Conservation (phyloP, 1,140 invertebrate genomes). For the Sipha flava region DNA sequence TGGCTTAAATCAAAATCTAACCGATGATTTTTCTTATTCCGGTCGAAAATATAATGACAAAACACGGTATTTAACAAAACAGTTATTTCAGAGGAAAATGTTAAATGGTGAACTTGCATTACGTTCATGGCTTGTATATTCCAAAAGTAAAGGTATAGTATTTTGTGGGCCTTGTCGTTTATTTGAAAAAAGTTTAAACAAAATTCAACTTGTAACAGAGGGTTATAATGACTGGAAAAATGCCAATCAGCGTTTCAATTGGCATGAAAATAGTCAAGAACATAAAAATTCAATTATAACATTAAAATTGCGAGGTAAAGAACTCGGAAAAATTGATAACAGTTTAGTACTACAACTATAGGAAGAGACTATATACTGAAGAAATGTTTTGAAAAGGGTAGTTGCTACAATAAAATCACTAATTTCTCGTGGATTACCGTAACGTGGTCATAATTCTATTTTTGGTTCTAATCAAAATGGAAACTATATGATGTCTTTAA, state of each 20-base stretch:
- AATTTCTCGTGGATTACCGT: constrained; percentile 37
- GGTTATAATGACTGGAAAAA: constrained; percentile 41
- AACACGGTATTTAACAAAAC: constrained; percentile 35
- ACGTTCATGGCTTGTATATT: constrained; percentile 39
- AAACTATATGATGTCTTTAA: constrained; percentile 40
- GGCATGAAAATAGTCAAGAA: constrained; percentile 37
- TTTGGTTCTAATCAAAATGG: constrained; percentile 39
- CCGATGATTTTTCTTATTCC: constrained; percentile 7
- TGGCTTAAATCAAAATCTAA: not conserved
- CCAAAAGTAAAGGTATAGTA: constrained; percentile 36
- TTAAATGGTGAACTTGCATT: constrained; percentile 38
- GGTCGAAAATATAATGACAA: constrained; percentile 34
- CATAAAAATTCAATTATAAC: constrained; percentile 34
- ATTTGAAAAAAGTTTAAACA: constrained; percentile 35
- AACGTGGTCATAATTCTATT: constrained; percentile 39
- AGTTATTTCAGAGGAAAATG: constrained; percentile 37
- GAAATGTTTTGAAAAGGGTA: constrained; percentile 37
- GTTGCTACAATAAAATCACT: constrained; percentile 38
- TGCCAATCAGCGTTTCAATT: constrained; percentile 31
- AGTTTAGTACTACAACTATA: not conserved
- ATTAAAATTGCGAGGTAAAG: constrained; percentile 18
- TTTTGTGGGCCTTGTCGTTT: constrained; percentile 38
- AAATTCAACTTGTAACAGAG: constrained; percentile 30
- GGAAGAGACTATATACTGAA: constrained; percentile 1
- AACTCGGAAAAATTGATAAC: not conserved